Conservation (phyloP, 2,797 vertebrate genomes). For the Centropyge bicolor region DNA sequence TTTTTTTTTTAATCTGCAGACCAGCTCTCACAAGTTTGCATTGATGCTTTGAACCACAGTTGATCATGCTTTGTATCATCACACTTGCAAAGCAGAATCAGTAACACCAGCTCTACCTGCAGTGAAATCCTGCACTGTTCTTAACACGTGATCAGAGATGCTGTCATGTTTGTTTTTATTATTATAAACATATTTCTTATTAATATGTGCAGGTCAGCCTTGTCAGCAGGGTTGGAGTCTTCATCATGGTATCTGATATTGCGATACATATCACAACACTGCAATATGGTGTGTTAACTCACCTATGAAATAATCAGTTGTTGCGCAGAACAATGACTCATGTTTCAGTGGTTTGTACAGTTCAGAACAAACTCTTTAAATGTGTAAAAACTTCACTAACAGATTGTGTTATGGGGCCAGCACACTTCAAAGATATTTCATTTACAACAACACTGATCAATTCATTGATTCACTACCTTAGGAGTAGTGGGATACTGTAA, state of each 20-base stretch:
- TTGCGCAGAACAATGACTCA: neutral
- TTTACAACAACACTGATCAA: neutral
- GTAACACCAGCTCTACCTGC: too few relatives aligned
- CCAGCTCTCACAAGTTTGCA: neutral
- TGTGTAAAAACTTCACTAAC: neutral
- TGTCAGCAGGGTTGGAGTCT: neutral
- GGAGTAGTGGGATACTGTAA: too few relatives aligned
- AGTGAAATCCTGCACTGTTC: neutral
- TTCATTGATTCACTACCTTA: too few relatives aligned
- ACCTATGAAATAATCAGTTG: neutral
- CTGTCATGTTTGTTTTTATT: neutral
- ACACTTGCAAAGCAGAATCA: neutral
- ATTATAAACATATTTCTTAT: neutral
- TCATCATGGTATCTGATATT: neutral
- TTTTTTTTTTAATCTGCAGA: neutral
- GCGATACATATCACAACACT: too few relatives aligned
- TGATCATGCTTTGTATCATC: neutral
- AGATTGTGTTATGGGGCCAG: neutral
- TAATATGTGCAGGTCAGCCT: neutral
- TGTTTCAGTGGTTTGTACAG: neutral
- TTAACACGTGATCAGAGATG: neutral
- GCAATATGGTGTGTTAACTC: neutral
- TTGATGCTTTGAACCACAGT: neutral
- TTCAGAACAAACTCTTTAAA: conserved; percentile 2
- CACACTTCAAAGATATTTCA: neutral